phyloP scores from a whole-genome alignment of 1,140 invertebrate genomes.

The Bombyx mandarina region DNA sequence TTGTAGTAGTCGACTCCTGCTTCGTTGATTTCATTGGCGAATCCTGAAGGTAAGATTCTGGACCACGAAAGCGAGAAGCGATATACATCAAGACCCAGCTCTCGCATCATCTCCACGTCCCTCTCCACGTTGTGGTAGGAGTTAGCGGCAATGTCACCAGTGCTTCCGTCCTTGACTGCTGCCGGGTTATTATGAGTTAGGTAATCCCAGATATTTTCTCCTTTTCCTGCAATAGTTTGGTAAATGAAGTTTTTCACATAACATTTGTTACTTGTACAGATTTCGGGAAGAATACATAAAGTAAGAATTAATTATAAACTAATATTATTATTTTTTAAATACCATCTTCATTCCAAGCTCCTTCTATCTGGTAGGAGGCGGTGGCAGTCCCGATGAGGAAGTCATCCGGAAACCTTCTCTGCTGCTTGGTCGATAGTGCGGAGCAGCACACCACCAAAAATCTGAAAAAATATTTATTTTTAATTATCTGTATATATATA shows the following conservation, averaged over 20 bases:
- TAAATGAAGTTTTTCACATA: slow-evolving; percentile 1
- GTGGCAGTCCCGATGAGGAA: slow-evolving; percentile 70
- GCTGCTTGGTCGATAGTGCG: slow-evolving; percentile 12
- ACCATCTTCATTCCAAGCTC: slow-evolving; percentile 62
- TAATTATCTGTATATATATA: no score
- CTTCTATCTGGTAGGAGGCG: slow-evolving; percentile 72
- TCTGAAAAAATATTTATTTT: slow-evolving; percentile 6
- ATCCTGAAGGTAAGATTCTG: slow-evolving; percentile 70
- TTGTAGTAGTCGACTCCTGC: slow-evolving; percentile 70
- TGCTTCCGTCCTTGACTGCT: slow-evolving; percentile 19
- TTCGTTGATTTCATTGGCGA: slow-evolving; percentile 64
- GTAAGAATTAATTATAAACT: background rate
- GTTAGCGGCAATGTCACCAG: slow-evolving; percentile 30
- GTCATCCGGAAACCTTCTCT: slow-evolving; percentile 53
- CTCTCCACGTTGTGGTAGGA: slow-evolving; percentile 41
- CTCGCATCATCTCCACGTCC: slow-evolving; percentile 49
- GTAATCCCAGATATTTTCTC: slow-evolving; percentile 54
- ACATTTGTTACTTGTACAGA: background rate
- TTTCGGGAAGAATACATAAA: background rate
- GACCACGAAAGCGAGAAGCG: slow-evolving; percentile 48
- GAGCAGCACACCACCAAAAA: slow-evolving; percentile 10
- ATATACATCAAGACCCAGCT: slow-evolving; percentile 41
- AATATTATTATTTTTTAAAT: slow-evolving; percentile 6
- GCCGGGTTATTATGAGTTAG: slow-evolving; percentile 38
- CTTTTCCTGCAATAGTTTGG: slow-evolving; percentile 41